Base-by-base conservation (phyloP, 2,797 vertebrate species). In the Chromis chromis region DNA sequence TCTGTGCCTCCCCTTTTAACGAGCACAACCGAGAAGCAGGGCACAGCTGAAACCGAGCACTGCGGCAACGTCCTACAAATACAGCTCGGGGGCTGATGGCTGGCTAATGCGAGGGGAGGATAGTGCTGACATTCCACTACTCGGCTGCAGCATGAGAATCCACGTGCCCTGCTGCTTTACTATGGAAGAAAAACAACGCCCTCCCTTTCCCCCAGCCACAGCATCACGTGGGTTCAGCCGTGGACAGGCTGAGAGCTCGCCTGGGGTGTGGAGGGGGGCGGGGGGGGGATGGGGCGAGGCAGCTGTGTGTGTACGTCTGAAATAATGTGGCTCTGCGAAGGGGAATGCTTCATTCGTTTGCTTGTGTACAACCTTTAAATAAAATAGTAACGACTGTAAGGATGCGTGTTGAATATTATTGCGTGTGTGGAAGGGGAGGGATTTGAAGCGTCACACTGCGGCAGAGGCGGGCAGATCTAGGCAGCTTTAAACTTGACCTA, bases 401-500 rank as follows among this genome's bases (percentile, higher is more conserved):
- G 46, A 44, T 54, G 28, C 1, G 52, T 31, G 61, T 8, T 72
- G 63, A 56, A 22, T 60, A 48, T 63, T 67, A n/a, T 7, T 55
- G 77, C 8, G 58, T 78, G 79, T 33, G 39, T 66, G 54, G 64
- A 61, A 63, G 73, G 77, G 83, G 76, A 39, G 81, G 83, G 78
- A 54, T 73, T 53, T 6, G 74, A 55, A 74, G 89, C 78, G 73
- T 88, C 83, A 88, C 90, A 90, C 85, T 92, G 88, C 90, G 81
- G 89, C 86, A 89, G 69, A 81, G 86, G 80, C 82, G 70, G 84
- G 81, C 61, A 78, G 78, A 90, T 79, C 36, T 8, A 87, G 91
- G 79, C 74, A 83, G 91, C 92, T 95, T 92, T 94, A 93, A 96
- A 96, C 94, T 93, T 97, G 96, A 97, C 96, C 96, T 95, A 96